phyloP scores from a whole-genome alignment of 2,113 vertebrate species.

The Phylloscopus whistleri region DNA sequence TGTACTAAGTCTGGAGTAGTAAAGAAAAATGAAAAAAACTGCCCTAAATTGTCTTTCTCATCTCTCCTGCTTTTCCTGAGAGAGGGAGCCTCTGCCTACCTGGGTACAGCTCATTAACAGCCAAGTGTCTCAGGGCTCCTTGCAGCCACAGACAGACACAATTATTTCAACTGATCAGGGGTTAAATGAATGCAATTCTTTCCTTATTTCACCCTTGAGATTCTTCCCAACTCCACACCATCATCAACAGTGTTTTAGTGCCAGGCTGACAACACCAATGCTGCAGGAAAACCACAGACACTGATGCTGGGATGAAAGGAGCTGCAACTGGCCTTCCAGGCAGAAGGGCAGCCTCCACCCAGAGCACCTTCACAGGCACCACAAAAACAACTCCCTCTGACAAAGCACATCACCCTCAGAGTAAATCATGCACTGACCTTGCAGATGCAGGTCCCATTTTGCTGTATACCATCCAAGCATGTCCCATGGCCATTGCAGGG shows the following conservation, averaged over 20 bases:
- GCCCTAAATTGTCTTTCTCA: neutral
- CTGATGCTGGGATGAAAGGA: neutral
- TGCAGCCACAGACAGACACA: neutral
- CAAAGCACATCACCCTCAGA: neutral
- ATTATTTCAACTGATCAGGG: neutral
- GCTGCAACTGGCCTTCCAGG: neutral
- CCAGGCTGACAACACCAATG: neutral
- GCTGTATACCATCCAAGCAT: slow-evolving; percentile 81
- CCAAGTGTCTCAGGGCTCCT: neutral
- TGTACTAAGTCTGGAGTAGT: neutral
- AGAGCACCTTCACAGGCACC: neutral
- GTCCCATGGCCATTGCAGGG: slow-evolving; percentile 82
- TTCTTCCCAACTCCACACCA: neutral
- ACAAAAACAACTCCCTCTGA: neutral
- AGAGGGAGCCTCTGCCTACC: neutral
- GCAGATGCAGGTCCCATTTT: slow-evolving; percentile 90
- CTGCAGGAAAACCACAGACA: neutral
- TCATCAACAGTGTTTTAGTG: neutral
- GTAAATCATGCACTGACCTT: slow-evolving; percentile 71
- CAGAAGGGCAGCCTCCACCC: neutral
- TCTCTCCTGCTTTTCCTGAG: neutral
- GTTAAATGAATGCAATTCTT: neutral
- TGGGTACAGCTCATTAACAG: neutral
- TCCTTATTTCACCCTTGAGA: neutral
- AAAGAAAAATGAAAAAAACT: neutral